Evolutionary conservation across 2,888 invertebrate species (phyloP), one percentile per base, ranked within the genome.

Genomic region (Metacarcinus magister): DNA sequence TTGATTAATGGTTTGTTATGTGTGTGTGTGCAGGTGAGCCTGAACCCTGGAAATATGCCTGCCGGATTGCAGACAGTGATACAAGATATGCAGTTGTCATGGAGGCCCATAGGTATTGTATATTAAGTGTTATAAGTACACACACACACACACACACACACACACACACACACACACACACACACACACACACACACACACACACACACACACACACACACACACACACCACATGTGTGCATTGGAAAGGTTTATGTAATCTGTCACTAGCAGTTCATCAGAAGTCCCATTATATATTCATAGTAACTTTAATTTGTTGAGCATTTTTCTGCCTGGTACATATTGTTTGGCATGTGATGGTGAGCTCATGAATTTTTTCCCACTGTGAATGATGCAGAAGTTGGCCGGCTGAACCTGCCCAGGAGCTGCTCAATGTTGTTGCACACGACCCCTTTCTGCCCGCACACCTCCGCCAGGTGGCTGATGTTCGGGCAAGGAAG

Each of bases 21-120:
- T 75, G 60, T 67, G 60, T 67, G 75, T 92, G 90, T 54, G 19
- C 87, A 96, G 96, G 54, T 94, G 92, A 94, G 5, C 92, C 92
- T 23, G 54, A 54, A n/a, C 96, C 96, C 46, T 96, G 96, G 96
- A 94, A n/a, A 39, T 96, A 87, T 96, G 96, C 94, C 32, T 48
- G 54, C 60, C 94, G 67, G 28, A 92, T 96, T 54, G 67, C 87
- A 16, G 94, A 96, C 60, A 92, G 92, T 32, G 67, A 94, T 4
- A 91, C 94, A 75, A 91, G 94, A 92, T 96, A 44, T 60, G 46
- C 48, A 13, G 44, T 94, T 23, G 46, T 94, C n/a, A 82, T 89
- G 54, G 92, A 94, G 48, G 39, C 82, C 75, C 96, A 96, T 60
- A 94, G 92, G 96, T 96, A 44, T 28, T 46, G 91, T 43, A 46